Conservation (phyloP, 2,888 invertebrate genomes). For the Ptychoptera contaminata region DNA sequence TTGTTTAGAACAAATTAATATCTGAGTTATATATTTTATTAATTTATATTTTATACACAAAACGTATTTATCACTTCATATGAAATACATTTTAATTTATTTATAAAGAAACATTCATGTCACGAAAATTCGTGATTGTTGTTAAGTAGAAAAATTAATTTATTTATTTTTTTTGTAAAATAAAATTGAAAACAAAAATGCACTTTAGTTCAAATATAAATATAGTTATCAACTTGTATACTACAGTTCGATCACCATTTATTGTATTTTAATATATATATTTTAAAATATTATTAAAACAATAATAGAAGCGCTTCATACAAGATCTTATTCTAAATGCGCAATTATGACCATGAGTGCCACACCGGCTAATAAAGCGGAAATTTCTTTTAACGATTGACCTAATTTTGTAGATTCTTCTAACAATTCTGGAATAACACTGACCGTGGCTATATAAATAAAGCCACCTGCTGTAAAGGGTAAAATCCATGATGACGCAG, state of each 20-base stretch:
- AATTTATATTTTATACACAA: background rate
- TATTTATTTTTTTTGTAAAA: background rate
- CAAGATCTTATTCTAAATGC: conserved; percentile 41
- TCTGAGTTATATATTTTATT: background rate
- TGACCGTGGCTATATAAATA: conserved; percentile 98
- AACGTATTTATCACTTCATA: background rate
- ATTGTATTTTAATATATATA: no score
- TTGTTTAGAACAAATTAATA: conserved; percentile 56
- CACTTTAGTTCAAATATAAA: no score
- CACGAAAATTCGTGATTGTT: background rate
- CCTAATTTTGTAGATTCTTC: conserved; percentile 72
- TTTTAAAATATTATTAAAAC: no score
- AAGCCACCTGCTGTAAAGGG: conserved; percentile 99
- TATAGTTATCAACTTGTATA: no score
- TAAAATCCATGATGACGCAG: conserved; percentile 74
- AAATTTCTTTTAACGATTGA: conserved; percentile 83
- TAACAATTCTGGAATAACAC: conserved; percentile 92
- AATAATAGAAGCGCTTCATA: no score
- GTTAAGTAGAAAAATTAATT: background rate
- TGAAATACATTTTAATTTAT: background rate
- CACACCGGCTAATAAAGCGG: conserved; percentile 77
- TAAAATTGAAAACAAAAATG: no score
- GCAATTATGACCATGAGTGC: conserved; percentile 94
- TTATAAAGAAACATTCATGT: background rate
- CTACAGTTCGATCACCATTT: no score